A percentile compares a stretch with the other conserved stretches of the same genome.
Conservation (phyloP, 2,113 vertebrate species). For the Strix uralensis region DNA sequence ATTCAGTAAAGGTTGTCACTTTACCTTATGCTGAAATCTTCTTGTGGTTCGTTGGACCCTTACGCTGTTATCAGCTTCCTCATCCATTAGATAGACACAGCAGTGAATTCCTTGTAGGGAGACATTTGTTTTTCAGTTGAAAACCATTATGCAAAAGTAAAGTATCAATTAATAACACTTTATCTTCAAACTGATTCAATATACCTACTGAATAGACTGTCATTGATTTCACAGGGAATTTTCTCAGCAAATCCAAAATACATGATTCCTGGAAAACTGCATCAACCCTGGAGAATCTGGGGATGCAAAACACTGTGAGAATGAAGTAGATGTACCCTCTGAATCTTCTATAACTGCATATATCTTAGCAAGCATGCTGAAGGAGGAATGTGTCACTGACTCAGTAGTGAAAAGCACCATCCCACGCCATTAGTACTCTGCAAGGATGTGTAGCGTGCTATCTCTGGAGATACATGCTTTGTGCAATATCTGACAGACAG, state of each 20-base stretch:
- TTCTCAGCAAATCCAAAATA: neutral
- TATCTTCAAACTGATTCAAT: neutral
- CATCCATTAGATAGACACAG: neutral
- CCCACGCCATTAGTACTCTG: neutral
- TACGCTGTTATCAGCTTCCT: neutral
- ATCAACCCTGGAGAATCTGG: neutral
- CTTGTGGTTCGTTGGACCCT: neutral
- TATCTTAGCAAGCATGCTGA: neutral
- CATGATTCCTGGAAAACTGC: fast-evolving
- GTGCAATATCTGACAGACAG: neutral
- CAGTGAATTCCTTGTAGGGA: neutral
- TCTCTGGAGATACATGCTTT: neutral
- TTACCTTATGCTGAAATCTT: neutral
- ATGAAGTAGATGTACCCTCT: neutral
- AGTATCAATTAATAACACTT: neutral
- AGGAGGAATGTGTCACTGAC: neutral
- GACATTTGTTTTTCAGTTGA: neutral
- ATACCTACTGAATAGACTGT: neutral
- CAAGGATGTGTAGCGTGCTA: neutral
- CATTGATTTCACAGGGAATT: neutral
- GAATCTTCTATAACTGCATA: neutral
- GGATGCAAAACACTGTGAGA: neutral
- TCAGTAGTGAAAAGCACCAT: neutral
- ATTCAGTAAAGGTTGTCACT: neutral
- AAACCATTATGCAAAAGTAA: neutral